A percentile compares a stretch with the other conserved stretches of the same genome.
phyloP scores from a whole-genome alignment of 2,113 vertebrate species.

The Passer montanus region DNA sequence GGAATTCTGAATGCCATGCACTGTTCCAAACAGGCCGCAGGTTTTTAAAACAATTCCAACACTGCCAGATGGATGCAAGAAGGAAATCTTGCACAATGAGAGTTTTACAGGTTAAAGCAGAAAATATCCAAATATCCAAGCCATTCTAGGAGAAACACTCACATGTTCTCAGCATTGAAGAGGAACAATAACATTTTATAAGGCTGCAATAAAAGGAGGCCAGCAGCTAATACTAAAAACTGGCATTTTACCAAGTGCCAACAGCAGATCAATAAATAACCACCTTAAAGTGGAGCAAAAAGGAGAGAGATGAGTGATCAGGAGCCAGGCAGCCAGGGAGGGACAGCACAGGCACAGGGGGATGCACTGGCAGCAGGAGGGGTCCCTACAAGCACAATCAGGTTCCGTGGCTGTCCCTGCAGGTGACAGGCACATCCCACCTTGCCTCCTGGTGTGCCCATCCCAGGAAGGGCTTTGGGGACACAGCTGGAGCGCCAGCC shows the following conservation, averaged over 20 bases:
- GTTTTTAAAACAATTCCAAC: not conserved
- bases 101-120: conserved; percentile 24
- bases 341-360: not conserved
- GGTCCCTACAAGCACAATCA: not conserved
- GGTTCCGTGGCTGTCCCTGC: not conserved
- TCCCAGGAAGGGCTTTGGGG: rapidly evolving
- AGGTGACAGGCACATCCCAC: not conserved
- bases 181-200: conserved; percentile 35
- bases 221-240: not conserved
- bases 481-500: not conserved
- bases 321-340: not conserved
- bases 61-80: not conserved
- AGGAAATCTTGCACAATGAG: not conserved
- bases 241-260: not conserved
- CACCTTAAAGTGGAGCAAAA: not conserved
- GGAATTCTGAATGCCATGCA: not conserved
- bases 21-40: not conserved
- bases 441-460: too few species aligned
- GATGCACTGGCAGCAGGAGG: rapidly evolving
- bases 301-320: not conserved
- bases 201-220: conserved; percentile 44
- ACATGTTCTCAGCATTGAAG: not conserved
- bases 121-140: conserved; percentile 2
- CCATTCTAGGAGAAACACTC: conserved; percentile 34
- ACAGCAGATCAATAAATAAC: conserved; percentile 56